Conservation (phyloP, 2,888 invertebrate genomes). For the Protodeltote pygarga region DNA sequence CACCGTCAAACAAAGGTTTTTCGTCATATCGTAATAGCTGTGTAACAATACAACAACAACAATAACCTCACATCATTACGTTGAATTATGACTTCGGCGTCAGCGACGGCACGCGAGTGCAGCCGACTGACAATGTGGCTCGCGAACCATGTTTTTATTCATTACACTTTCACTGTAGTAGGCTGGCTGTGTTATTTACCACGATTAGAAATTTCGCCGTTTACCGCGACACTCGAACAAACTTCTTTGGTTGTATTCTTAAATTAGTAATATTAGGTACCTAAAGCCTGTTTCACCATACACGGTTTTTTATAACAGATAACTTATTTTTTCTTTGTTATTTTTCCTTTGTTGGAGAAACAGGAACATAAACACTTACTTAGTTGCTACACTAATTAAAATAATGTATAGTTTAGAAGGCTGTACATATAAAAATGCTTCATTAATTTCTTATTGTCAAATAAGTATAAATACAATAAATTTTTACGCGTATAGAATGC, state of each 20-base stretch:
- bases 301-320: not conserved
- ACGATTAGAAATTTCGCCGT: constrained; percentile 63
- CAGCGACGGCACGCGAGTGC: constrained; percentile 27
- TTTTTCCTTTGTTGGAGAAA: not conserved
- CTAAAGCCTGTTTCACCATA: constrained; percentile 13
- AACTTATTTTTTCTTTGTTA: no score
- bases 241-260: constrained; percentile 62
- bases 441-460: not conserved
- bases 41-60: constrained; percentile 36
- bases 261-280: constrained; percentile 24
- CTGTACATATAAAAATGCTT: no score
- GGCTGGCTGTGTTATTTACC: constrained; percentile 54
- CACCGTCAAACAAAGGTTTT: constrained; percentile 29
- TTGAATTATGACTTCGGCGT: constrained; percentile 40
- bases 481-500: constrained; percentile 1
- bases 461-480: constrained; percentile 7
- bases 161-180: constrained; percentile 62
- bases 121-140: constrained; percentile 52
- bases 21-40: constrained; percentile 35
- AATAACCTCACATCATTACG: constrained; percentile 38
- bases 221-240: constrained; percentile 49
- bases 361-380: not conserved
- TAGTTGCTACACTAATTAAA: no score
- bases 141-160: constrained; percentile 59
- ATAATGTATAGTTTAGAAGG: no score